Evolutionary conservation across 1,140 invertebrate species (phyloP), one percentile per base, ranked within the genome.

Genomic region (Zaprionus kolodkinae): DNA sequence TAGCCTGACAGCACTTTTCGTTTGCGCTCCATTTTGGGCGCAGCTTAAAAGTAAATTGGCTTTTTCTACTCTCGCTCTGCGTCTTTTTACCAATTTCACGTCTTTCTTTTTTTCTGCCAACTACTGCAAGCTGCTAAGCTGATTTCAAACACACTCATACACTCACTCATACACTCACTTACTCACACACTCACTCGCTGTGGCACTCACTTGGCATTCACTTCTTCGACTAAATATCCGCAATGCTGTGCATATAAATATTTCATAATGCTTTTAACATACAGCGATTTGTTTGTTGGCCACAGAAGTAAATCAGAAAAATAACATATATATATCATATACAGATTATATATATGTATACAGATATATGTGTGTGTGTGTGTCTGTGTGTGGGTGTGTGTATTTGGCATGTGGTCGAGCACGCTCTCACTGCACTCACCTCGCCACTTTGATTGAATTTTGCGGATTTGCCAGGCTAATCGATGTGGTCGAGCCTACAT

Each of bases 211-310:
- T 59, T 70, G 67, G 59, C 60, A 57, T 50, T 75, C 79, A 71
- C 66, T 70, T 73, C 68, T 70, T 73, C 68, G 59, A 65, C 48
- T 69, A 80, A 76, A 79, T 71, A 84, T 84, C 85, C 84, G 84
- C 84, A 87, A 72, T 87, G 84, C 80, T 67, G 85, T 88, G 78
- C 85, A 88, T 89, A 89, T 89, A 89, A 89, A 89, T 89, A 89
- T 88, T 88, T 88, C 72, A 88, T 73, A 76, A 85, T 81, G 79
- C 75, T 88, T 76, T 83, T 57, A 64, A 70, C 65, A 62, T 45
- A 61, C 71, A 55, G 33, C 64, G 71, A 74, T 74, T 77, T 69
- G 59, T 57, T 55, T 27, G 54, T 55, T 43, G 38, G n/a, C 55
- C 73, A 62, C 50, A 48, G 33, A 50, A 75, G 54, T 75, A 75